Conservation (phyloP, 2,113 vertebrate species). For the Phylloscopus whistleri region DNA sequence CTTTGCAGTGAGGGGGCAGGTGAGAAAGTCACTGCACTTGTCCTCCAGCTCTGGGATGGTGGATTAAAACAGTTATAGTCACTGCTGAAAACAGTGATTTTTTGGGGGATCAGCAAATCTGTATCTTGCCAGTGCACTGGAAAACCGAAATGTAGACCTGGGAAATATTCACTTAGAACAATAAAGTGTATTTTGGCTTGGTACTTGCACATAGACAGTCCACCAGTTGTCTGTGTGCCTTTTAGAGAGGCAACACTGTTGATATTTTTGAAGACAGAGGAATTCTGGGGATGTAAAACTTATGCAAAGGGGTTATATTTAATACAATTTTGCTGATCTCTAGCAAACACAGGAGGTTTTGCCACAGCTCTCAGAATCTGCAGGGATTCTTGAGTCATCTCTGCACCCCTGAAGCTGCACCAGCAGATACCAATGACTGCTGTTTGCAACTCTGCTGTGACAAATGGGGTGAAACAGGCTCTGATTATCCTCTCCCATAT, state of each 20-base stretch:
- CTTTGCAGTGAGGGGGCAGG: background rate
- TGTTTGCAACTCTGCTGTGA: background rate
- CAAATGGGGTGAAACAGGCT: background rate
- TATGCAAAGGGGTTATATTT: background rate
- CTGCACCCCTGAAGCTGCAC: background rate
- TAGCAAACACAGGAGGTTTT: background rate
- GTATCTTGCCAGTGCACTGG: background rate
- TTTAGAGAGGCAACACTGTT: background rate
- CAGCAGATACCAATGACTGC: background rate
- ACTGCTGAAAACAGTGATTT: background rate
- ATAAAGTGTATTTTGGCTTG: background rate
- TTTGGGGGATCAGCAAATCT: background rate
- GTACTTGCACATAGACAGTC: background rate
- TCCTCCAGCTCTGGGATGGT: background rate
- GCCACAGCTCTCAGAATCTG: background rate
- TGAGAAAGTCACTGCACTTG: background rate
- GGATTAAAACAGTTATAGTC: background rate
- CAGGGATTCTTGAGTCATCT: background rate
- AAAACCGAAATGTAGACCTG: background rate
- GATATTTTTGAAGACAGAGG: background rate
- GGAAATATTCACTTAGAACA: background rate
- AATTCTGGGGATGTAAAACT: background rate
- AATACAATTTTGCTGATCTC: background rate
- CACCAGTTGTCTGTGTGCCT: background rate
- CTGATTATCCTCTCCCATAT: background rate